A percentile compares a stretch with the other conserved stretches of the same genome.
Evolutionary conservation across 2,888 invertebrate species (phyloP).

Genomic region (Eumerus sabulonum): DNA sequence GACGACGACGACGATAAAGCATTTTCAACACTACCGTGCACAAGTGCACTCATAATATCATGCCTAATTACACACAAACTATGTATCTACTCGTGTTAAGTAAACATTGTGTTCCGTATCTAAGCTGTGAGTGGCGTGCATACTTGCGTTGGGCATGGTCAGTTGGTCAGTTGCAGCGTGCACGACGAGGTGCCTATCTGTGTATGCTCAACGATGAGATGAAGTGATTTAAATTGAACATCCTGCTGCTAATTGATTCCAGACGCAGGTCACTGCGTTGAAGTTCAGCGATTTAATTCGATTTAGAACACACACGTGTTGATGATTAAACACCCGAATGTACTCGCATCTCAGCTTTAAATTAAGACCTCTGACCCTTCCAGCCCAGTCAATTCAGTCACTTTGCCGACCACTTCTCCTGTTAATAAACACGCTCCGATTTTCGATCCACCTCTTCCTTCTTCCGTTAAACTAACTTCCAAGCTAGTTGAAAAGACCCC

Average conservation of each 20-base stretch:
- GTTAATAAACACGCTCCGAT: no score
- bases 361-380: no score
- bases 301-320: slow-evolving; percentile 21
- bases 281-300: slow-evolving; percentile 36
- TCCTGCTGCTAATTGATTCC: slow-evolving; percentile 42
- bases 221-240: slow-evolving; percentile 40
- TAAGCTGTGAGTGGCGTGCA: slow-evolving; percentile 10
- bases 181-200: no score
- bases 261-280: slow-evolving; percentile 12
- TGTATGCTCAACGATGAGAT: no score
- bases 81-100: slow-evolving; percentile 7
- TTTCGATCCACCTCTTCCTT: no score
- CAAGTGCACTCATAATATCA: slow-evolving; percentile 9
- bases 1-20: no score
- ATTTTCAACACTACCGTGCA: slow-evolving; percentile 27
- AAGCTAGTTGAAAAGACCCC: no score
- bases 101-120: slow-evolving; percentile 25
- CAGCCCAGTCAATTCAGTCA: no score
- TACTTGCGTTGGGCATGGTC: slow-evolving; percentile 6
- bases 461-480: no score
- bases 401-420: no score
- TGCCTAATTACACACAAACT: slow-evolving; percentile 34
- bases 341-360: slow-evolving; percentile 24
- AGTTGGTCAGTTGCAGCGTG: slow-evolving; percentile 12
- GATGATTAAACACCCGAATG: background rate